Evolutionary conservation across 1,140 invertebrate genomes (phyloP).

Genomic region (Nasonia vitripennis): DNA sequence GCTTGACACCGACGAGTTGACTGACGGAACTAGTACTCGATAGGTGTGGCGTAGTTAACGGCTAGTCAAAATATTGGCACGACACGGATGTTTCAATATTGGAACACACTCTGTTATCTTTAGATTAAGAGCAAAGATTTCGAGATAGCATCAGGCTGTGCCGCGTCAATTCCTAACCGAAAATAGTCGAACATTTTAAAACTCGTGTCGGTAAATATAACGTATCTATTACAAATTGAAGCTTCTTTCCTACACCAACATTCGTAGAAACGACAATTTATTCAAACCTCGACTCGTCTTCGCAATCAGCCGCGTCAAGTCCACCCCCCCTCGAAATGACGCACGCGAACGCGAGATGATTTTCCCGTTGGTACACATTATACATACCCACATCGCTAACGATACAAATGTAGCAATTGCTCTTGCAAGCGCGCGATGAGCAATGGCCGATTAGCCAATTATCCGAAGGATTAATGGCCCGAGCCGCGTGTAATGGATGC

Average conservation of each 20-base stretch:
- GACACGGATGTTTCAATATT: neutral
- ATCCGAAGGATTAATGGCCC: conserved; percentile 39
- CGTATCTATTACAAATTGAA: neutral
- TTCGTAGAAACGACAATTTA: neutral
- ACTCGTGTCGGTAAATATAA: neutral
- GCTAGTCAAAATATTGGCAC: neutral
- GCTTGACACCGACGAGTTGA: too few species aligned
- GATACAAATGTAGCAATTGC: conserved; percentile 40
- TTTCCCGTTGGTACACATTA: neutral
- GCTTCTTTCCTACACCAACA: neutral
- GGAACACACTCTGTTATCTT: neutral
- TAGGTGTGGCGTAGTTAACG: neutral
- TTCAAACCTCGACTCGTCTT: neutral
- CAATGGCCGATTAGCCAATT: conserved; percentile 36
- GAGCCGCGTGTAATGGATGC: conserved; percentile 29
- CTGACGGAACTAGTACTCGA: too few species aligned
- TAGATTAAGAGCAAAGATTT: neutral
- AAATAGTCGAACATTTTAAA: neutral
- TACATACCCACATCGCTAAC: conserved; percentile 13
- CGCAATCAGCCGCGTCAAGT: neutral
- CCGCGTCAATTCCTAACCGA: neutral
- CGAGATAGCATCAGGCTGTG: neutral
- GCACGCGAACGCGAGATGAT: conserved; percentile 11
- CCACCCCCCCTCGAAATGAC: neutral
- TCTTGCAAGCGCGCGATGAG: conserved; percentile 19